Conservation (phyloP, 2,888 invertebrate species). For the Penaeus monodon region DNA sequence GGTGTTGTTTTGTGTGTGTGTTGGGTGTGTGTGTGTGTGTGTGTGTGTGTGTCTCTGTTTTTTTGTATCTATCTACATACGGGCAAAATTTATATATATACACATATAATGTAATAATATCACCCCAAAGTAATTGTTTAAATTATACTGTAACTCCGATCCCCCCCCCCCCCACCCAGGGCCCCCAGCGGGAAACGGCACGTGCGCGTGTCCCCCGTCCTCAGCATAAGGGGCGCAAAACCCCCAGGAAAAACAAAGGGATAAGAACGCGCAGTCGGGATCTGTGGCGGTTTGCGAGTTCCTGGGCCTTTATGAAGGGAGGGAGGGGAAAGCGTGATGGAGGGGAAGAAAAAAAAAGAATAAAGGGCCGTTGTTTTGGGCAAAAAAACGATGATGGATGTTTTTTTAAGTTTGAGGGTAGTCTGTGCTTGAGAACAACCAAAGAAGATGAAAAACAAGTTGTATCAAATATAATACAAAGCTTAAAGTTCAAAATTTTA, state of each 20-base stretch:
- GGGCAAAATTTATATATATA: too few species aligned
- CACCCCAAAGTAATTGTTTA: too few species aligned
- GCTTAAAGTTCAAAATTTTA: too few species aligned
- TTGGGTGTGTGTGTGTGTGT: background rate
- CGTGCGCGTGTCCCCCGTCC: conserved; percentile 82
- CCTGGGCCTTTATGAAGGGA: conserved; percentile 86
- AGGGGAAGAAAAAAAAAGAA: too few species aligned
- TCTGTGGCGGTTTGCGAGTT: conserved; percentile 84
- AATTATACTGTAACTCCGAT: background rate
- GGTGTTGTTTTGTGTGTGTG: background rate
- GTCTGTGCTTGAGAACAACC: too few species aligned
- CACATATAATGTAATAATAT: too few species aligned
- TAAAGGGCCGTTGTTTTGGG: too few species aligned
- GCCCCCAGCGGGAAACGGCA: conserved; percentile 76
- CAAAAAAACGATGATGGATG: too few species aligned
- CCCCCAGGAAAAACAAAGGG: conserved; percentile 79
- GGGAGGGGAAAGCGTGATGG: conserved; percentile 63
- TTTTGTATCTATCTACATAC: too few species aligned
- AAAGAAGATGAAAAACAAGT: too few species aligned
- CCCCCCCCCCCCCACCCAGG: conserved; percentile 67
- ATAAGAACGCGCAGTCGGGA: conserved; percentile 65
- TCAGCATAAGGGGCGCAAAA: conserved; percentile 92
- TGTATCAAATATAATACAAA: too few species aligned
- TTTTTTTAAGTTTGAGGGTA: too few species aligned
- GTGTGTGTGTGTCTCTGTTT: conserved; percentile 4